Percentiles rank a stretch among this genome's conserved stretches.
Evolutionary conservation across 2,888 invertebrate species (phyloP).

Genomic region (Hydroisotoma schaefferi): DNA sequence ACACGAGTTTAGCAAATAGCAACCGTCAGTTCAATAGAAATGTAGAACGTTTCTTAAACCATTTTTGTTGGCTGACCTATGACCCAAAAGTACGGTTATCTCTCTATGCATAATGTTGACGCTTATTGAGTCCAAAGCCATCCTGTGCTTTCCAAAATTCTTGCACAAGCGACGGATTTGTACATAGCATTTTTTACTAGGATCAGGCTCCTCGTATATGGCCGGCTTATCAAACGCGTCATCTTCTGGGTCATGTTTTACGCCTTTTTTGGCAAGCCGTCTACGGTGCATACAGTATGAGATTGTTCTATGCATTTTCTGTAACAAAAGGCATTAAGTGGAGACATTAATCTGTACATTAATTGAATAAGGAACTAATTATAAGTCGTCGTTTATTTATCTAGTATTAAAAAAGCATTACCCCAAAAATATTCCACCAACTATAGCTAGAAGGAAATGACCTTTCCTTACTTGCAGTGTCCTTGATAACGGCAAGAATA

Average conservation of each 20-base stretch:
- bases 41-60: neutral
- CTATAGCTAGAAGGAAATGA: conserved; percentile 19
- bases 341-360: too few relatives aligned
- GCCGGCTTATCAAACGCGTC: conserved; percentile 33
- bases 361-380: too few relatives aligned
- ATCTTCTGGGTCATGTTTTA: neutral
- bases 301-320: too few relatives aligned
- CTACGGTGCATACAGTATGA: too few relatives aligned
- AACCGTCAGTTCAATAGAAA: neutral
- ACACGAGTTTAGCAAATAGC: neutral
- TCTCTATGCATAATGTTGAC: conserved; percentile 39
- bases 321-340: too few relatives aligned
- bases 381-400: too few relatives aligned
- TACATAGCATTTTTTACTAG: conserved; percentile 25
- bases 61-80: conserved; percentile 8
- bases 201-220: conserved; percentile 29
- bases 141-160: conserved; percentile 32
- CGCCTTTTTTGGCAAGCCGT: too few relatives aligned
- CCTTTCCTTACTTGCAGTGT: conserved; percentile 20
- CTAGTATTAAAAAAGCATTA: too few relatives aligned
- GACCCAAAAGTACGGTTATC: conserved; percentile 41
- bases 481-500: conserved; percentile 21
- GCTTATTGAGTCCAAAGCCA: conserved; percentile 36
- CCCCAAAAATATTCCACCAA: conserved; percentile 32
- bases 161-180: conserved; percentile 31